Conservation (phyloP, 2,113 vertebrate genomes). For the Mesembrinibis cayennensis region DNA sequence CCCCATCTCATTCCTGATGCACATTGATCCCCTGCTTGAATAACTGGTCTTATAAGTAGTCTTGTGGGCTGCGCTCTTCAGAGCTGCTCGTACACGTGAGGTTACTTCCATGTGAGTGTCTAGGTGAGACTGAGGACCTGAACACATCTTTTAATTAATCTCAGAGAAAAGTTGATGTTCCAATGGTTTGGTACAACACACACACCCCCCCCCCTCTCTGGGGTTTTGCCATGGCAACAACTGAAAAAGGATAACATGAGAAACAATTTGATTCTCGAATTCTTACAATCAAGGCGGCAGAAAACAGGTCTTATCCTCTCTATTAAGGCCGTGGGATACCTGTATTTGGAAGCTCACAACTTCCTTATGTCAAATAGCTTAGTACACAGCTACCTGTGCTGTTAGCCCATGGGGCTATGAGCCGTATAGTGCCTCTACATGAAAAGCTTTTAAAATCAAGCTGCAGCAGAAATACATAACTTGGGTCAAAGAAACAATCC, state of each 20-base stretch:
- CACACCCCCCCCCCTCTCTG: background rate
- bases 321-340: background rate
- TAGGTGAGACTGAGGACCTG: background rate
- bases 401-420: background rate
- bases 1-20: background rate
- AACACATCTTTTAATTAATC: background rate
- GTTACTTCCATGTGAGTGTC: background rate
- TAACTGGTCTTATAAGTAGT: background rate
- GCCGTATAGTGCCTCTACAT: background rate
- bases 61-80: background rate
- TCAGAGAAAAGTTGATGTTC: background rate
- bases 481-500: background rate
- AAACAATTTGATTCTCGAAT: background rate
- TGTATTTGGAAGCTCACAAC: background rate
- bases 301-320: background rate
- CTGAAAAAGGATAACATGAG: background rate
- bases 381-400: background rate
- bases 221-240: constrained; percentile 30
- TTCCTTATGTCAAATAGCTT: background rate
- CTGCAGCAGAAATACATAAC: background rate
- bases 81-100: background rate
- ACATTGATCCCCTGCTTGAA: background rate
- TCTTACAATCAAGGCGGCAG: background rate
- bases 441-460: background rate
- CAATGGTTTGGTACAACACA: background rate